Percentiles rank a stretch among this genome's conserved stretches.
Conservation (phyloP, 2,888 invertebrate species). For the Drosophila neutralis region DNA sequence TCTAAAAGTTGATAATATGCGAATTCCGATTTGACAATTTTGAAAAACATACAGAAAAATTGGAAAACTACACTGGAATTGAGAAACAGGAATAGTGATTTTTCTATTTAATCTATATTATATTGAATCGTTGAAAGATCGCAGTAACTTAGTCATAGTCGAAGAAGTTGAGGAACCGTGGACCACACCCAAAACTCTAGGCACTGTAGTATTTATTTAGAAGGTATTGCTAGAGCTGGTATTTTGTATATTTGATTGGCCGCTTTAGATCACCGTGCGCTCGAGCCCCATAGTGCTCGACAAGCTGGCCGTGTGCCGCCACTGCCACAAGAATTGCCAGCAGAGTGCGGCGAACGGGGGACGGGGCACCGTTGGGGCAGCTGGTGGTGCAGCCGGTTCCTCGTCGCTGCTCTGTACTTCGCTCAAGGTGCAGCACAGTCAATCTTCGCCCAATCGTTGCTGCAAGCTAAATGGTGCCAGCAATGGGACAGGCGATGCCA, state of each 20-base stretch:
- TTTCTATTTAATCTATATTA: not conserved
- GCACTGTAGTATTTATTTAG: slow-evolving; percentile 1
- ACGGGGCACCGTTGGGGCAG: slow-evolving; percentile 21
- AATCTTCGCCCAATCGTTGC: slow-evolving; percentile 84
- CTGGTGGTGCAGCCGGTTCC: slow-evolving; percentile 35
- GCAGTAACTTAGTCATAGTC: not conserved
- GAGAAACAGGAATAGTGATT: not conserved
- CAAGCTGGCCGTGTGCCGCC: slow-evolving; percentile 90
- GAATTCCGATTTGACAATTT: not conserved
- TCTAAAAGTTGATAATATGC: not conserved
- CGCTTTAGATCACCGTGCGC: slow-evolving; percentile 89
- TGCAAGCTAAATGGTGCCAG: slow-evolving; percentile 81
- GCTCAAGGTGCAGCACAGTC: slow-evolving; percentile 85
- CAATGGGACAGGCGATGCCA: not conserved
- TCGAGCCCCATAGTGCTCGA: slow-evolving; percentile 90
- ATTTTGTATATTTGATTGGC: slow-evolving; percentile 11
- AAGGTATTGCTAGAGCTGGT: slow-evolving; percentile 42
- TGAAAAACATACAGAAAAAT: not conserved
- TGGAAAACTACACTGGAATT: not conserved
- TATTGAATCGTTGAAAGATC: not conserved
- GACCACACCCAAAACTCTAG: slow-evolving; percentile 8
- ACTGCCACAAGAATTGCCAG: slow-evolving; percentile 91
- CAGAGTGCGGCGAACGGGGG: slow-evolving; percentile 57
- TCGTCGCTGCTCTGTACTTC: slow-evolving; percentile 82
- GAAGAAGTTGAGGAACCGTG: not conserved